A percentile compares a stretch with the other conserved stretches of the same genome.
These are phyloP conservation scores for Eupithecia pulchellata DNA, from an alignment of 2,888 invertebrate species.

Conservation along the genomic window DNA sequence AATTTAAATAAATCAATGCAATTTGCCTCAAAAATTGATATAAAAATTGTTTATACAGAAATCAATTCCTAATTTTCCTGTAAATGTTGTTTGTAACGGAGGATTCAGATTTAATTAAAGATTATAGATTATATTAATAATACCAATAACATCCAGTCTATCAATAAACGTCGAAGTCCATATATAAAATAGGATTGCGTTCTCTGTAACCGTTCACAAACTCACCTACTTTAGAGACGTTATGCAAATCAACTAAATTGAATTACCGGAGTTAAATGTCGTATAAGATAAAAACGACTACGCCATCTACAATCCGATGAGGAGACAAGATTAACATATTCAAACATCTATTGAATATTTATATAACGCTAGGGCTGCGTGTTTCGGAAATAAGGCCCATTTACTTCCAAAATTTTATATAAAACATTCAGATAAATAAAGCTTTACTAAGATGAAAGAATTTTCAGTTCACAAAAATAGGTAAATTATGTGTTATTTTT, in stretches of 20 bases:
- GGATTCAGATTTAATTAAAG: neutral
- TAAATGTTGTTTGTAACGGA: neutral
- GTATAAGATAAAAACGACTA: slow-evolving; percentile 85
- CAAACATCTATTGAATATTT: slow-evolving; percentile 84
- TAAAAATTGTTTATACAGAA: neutral
- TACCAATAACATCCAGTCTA: slow-evolving; percentile 39
- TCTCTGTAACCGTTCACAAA: slow-evolving; percentile 66
- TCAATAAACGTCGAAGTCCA: slow-evolving; percentile 52
- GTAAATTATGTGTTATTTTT: neutral
- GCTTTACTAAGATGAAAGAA: neutral
- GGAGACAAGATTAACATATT: slow-evolving; percentile 83
- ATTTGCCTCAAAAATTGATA: no score
- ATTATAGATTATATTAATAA: neutral
- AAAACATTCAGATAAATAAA: neutral
- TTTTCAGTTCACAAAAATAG: neutral
- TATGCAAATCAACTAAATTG: slow-evolving; percentile 85
- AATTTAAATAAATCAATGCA: no score
- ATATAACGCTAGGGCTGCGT: slow-evolving; percentile 58
- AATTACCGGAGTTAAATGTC: slow-evolving; percentile 86
- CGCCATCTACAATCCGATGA: slow-evolving; percentile 84
- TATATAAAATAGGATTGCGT: slow-evolving; percentile 51
- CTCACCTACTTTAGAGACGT: slow-evolving; percentile 83
- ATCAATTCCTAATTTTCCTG: neutral
- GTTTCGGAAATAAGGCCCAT: neutral
- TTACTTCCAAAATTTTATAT: neutral